Base-by-base conservation (phyloP, 92 coral and sea anemone genomes). In the Heteractis magnifica region DNA sequence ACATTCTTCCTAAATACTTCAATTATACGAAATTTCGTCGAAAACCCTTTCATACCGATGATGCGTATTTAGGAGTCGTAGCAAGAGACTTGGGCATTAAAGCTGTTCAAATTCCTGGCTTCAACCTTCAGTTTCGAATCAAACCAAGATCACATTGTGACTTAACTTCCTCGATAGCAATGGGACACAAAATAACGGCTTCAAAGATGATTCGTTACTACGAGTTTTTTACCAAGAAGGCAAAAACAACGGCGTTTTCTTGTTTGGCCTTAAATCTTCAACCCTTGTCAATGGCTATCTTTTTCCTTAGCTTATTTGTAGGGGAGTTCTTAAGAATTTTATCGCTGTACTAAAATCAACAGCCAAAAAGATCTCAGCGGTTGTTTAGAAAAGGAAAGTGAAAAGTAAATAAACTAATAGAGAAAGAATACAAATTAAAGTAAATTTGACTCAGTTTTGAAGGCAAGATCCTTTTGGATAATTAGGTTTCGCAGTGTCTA, bases 61-160 rank as follows among this genome's bases (percentile, higher is more conserved):
- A 89, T 76, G 81, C 92, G 0, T 89, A 89, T 51, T 13, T 89
- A 44, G 89, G 92, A 16, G 88, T 89, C 19, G 49, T 82, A 34
- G 84, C 92, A 19, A 70, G 78, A 20, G 89, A 89, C 21, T 11
- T 82, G 11, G 85, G 85, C 3, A 77, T 81, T 65, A 6, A 26
- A 16, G 82, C 87, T 20, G 60, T 73, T 12, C 76, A 73, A 19
- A 86, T 89, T 16, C 74, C 74, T n/a, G 85, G 78, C 6, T 86
- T 89, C 82, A 79, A 79, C 73, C 73, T 68, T 0, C 44, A 23
- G 21, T 68, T 68, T 68, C 4, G 14, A 5, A 4, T 20, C 73
- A 68, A 68, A 23, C 44, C 73, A 9, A 20, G 73, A 20, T 68
- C 73, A 68, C 12, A 14, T 23, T 68, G 73, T 68, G 73, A 68